Evolutionary conservation across 2,797 vertebrate genomes (phyloP).

Genomic region (Gouania willdenowi): DNA sequence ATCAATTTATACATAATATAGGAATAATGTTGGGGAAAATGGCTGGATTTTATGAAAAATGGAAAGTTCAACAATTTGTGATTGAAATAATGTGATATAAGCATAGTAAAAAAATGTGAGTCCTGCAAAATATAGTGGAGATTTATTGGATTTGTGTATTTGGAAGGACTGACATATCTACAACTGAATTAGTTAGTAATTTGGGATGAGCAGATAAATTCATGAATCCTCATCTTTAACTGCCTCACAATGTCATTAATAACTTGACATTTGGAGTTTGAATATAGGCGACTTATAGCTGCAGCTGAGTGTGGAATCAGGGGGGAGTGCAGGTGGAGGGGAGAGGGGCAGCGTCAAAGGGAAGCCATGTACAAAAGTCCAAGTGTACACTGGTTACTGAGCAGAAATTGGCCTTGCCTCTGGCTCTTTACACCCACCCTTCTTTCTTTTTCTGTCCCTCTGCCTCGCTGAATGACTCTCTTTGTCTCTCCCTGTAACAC

Average conservation of each 20-base stretch:
- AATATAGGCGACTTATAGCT: constrained; percentile 21
- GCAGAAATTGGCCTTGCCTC: constrained; percentile 68
- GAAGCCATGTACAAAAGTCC: constrained; percentile 63
- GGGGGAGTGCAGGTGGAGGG: constrained; percentile 54
- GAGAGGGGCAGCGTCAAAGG: constrained; percentile 39
- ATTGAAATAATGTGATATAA: too few relatives aligned
- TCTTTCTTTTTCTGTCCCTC: constrained; percentile 47
- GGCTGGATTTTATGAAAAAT: too few relatives aligned
- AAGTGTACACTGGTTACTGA: constrained; percentile 56
- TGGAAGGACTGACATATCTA: too few relatives aligned
- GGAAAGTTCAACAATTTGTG: too few relatives aligned
- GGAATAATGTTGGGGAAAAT: too few relatives aligned
- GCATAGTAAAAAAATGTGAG: too few relatives aligned
- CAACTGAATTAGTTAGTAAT: too few relatives aligned
- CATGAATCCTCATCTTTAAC: constrained; percentile 1
- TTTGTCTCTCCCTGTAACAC: constrained; percentile 70
- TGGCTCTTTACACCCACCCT: constrained; percentile 62
- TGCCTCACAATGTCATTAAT: background rate
- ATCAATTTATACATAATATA: too few relatives aligned
- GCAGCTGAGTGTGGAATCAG: constrained; percentile 32
- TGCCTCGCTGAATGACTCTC: constrained; percentile 55
- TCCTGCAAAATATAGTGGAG: too few relatives aligned
- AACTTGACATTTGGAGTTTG: constrained; percentile 28
- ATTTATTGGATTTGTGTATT: too few relatives aligned
- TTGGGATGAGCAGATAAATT: too few relatives aligned